Conservation (phyloP, 2,113 vertebrate species). For the Coregonus clupeaformis region DNA sequence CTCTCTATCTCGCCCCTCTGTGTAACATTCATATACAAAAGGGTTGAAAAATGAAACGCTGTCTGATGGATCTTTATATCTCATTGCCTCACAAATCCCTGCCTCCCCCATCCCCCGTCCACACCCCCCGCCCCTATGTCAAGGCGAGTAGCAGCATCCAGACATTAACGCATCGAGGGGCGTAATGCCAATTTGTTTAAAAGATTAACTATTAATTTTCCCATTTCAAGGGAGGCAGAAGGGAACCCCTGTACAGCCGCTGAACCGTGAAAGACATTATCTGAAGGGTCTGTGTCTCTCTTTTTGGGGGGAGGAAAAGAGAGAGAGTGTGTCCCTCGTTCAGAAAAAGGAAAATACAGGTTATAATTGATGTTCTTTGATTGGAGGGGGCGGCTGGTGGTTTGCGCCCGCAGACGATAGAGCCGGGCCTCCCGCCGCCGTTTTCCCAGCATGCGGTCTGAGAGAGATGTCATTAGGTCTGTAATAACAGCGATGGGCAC, state of each 20-base stretch:
- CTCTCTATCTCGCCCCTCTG: too few species aligned
- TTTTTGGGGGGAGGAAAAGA: background rate
- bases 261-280: slow-evolving; percentile 91
- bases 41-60: background rate
- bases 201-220: slow-evolving; percentile 89
- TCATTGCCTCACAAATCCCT: slow-evolving; percentile 47
- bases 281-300: slow-evolving; percentile 82
- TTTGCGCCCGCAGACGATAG: slow-evolving; percentile 78
- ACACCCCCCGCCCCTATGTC: slow-evolving; percentile 29
- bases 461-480: slow-evolving; percentile 85
- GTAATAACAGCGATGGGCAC: slow-evolving; percentile 82
- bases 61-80: slow-evolving; percentile 51
- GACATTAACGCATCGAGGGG: slow-evolving; percentile 77
- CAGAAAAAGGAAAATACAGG: slow-evolving; percentile 70
- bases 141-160: slow-evolving; percentile 44
- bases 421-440: slow-evolving; percentile 83
- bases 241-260: slow-evolving; percentile 82
- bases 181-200: slow-evolving; percentile 89
- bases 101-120: too few species aligned
- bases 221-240: slow-evolving; percentile 87
- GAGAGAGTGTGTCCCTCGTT: too few species aligned
- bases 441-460: slow-evolving; percentile 87
- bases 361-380: slow-evolving; percentile 79
- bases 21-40: background rate
- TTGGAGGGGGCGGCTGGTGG: slow-evolving; percentile 71